A percentile compares a stretch with the other conserved stretches of the same genome.
phyloP scores from a whole-genome alignment of 2,888 invertebrate genomes.

The Hybos culiciformis region DNA sequence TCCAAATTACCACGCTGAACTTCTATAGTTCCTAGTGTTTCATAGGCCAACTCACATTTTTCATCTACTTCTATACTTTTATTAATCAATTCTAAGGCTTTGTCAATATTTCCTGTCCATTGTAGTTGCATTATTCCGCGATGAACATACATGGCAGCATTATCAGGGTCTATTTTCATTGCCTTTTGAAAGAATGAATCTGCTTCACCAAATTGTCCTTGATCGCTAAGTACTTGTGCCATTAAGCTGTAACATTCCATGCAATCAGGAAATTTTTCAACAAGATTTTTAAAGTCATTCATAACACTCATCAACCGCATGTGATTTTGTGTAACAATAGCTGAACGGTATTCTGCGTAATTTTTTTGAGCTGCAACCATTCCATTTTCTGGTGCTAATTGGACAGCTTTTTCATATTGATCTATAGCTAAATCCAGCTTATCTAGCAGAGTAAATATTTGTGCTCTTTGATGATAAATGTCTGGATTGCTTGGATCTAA shows the following conservation, averaged over 20 bases:
- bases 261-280: slow-evolving; percentile 68
- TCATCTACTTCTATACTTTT: slow-evolving; percentile 77
- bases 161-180: slow-evolving; percentile 64
- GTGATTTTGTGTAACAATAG: slow-evolving; percentile 46
- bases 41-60: slow-evolving; percentile 88
- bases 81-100: slow-evolving; percentile 62
- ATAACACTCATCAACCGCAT: slow-evolving; percentile 50
- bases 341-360: slow-evolving; percentile 71
- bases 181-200: slow-evolving; percentile 71
- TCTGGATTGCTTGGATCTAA: slow-evolving; percentile 72
- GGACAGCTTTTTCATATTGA: slow-evolving; percentile 72
- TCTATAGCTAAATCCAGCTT: slow-evolving; percentile 63
- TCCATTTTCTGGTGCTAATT: slow-evolving; percentile 69
- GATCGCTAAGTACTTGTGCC: slow-evolving; percentile 82
- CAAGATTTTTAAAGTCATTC: slow-evolving; percentile 57
- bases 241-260: slow-evolving; percentile 77
- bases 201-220: slow-evolving; percentile 69
- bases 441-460: slow-evolving; percentile 73
- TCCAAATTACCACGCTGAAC: slow-evolving; percentile 75
- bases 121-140: slow-evolving; percentile 71
- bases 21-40: slow-evolving; percentile 88
- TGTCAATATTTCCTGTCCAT: slow-evolving; percentile 70
- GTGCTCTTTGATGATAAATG: slow-evolving; percentile 83
- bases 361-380: slow-evolving; percentile 83
- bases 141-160: slow-evolving; percentile 78